Base-by-base conservation (phyloP, 2,888 invertebrate genomes). In the Andrena bicolor region DNA sequence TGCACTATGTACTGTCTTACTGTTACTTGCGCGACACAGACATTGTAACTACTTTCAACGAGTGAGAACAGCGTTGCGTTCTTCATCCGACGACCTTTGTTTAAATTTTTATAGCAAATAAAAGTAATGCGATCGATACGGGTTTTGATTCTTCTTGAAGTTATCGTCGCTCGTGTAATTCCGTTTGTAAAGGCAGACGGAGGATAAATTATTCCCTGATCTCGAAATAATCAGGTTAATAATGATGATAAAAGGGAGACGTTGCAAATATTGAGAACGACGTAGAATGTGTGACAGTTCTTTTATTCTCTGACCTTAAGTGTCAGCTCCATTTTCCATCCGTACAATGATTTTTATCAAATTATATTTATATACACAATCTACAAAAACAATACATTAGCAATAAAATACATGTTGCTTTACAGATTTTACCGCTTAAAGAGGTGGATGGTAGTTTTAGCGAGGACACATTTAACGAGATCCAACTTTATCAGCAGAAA, bases 1-100 rank as follows among this genome's bases (percentile, higher is more conserved):
- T 90, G 8, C 86, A 90, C 65, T 90, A 84, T 70, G 63, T 23
- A 7, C 48, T 83, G 32, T 74, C 60, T 53, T 71, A 56, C 56
- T 56, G 56, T 48, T 80, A 13, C 64, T 73, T 74, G 10, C 60
- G 28, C 2, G 51, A 77, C 16, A 30, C 56, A 7, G 16, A 71
- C n/a, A 51, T 16, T 58, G 1, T 10, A 30, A 13, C 41, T 71
- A 8, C 23, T 32, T 35, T 32, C 41, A 60, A 56, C 53, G 26
- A 13, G 23, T 82, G 63, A 72, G 63, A 72, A 13, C 6, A n/a
- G 10, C 13, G 28, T 30, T 41, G 48, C 0, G 23, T n/a, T 10
- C n/a, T 32, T 61, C 16, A 32, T 41, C 2, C 0, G 8, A 8
- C 48, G 7, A n/a, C 26, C 5, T 66, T 26, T 6, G n/a, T 20